Conservation (phyloP, 2,797 vertebrate species). For the Streptopelia turtur region DNA sequence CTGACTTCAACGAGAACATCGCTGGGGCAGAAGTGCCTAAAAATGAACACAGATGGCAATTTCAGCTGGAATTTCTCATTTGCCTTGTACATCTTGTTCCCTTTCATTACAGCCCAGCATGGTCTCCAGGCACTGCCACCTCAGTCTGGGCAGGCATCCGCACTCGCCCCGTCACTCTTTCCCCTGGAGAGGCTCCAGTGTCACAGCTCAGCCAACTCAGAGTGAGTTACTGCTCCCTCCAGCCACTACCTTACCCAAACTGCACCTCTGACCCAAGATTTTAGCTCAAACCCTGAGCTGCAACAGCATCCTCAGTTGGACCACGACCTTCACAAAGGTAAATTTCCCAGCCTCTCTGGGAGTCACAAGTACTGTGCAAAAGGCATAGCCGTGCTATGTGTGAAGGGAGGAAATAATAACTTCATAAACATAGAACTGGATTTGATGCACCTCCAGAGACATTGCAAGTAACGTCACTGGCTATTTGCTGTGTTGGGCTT, state of each 20-base stretch:
- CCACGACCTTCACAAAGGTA: neutral
- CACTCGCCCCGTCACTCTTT: fast-evolving
- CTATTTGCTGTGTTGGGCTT: neutral
- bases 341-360: neutral
- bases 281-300: neutral
- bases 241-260: neutral
- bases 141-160: fast-evolving
- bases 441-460: neutral
- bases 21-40: neutral
- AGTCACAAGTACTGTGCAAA: neutral
- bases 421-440: neutral
- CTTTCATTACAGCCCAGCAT: neutral
- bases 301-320: neutral
- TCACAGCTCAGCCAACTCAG: neutral
- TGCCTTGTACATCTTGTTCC: neutral
- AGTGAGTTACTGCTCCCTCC: neutral
- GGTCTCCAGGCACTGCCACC: neutral
- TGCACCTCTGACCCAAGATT: neutral
- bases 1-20: neutral
- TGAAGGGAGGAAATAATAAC: neutral
- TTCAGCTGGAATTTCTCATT: neutral
- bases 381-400: neutral
- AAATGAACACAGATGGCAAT: neutral
- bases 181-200: neutral
- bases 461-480: neutral